phyloP scores from a whole-genome alignment of 2,113 vertebrate species.

The Dunckerocampus dactyliophorus region DNA sequence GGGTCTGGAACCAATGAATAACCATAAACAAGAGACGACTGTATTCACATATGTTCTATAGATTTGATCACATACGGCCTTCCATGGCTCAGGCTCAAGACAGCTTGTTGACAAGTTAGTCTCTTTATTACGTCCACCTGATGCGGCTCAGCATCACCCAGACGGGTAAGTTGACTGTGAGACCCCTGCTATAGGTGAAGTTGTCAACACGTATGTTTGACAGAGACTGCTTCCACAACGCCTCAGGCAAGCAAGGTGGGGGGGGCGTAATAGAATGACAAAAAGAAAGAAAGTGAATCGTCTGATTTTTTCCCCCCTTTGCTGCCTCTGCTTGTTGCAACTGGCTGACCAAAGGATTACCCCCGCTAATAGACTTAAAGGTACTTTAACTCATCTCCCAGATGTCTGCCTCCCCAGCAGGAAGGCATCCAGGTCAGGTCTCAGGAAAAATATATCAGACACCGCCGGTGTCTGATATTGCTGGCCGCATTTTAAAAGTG shows the following conservation, averaged over 20 bases:
- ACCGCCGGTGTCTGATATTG: constrained; percentile 35
- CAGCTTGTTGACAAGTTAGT: no score
- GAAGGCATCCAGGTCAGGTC: constrained; percentile 45
- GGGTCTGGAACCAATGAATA: no score
- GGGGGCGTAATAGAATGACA: constrained; percentile 19
- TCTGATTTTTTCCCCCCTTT: constrained; percentile 33
- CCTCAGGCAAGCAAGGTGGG: no score
- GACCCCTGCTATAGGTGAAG: no score
- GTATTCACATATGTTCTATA: no score
- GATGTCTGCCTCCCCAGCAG: constrained; percentile 46
- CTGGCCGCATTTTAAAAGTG: constrained; percentile 33
- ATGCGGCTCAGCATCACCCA: no score
- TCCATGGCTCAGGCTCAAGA: no score
- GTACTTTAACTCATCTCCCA: constrained; percentile 67
- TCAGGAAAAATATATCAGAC: constrained; percentile 36
- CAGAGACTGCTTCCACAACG: constrained; percentile 1
- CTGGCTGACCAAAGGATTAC: constrained; percentile 57
- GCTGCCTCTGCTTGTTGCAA: constrained; percentile 37
- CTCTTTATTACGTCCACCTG: no score
- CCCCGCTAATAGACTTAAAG: constrained; percentile 71
- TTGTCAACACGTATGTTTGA: no score
- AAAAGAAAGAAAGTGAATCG: constrained; percentile 51
- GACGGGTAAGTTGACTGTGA: no score
- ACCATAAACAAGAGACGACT: no score
- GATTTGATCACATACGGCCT: no score